phyloP scores from a whole-genome alignment of 2,113 vertebrate species.

The Electrona antarctica region DNA sequence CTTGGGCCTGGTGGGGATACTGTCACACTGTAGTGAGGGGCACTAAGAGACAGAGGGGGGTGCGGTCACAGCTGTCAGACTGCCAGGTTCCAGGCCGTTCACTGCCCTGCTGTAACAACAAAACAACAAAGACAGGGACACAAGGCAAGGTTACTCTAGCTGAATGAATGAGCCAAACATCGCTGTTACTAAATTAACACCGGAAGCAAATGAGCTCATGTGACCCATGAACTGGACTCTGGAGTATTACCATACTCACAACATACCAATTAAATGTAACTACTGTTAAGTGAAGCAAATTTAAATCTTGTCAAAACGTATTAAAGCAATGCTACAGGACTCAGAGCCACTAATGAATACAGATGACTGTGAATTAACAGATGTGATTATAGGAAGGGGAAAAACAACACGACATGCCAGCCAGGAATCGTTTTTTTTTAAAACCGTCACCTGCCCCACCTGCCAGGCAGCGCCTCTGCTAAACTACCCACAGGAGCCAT shows the following conservation, averaged over 20 bases:
- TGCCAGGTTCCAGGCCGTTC: conserved; percentile 86
- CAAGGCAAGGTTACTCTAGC: conserved; percentile 3
- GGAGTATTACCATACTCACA: not conserved
- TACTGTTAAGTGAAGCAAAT: not conserved
- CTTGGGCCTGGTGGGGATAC: not conserved
- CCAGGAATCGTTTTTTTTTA: not conserved
- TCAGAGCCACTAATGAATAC: too few species aligned
- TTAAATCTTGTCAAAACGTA: not conserved
- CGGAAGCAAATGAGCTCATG: not conserved
- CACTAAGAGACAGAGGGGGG: conserved; percentile 85
- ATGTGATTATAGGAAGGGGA: too few species aligned
- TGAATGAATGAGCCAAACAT: not conserved
- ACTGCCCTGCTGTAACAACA: conserved; percentile 77
- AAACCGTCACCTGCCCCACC: not conserved
- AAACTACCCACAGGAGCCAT: not conserved
- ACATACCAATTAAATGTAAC: not conserved
- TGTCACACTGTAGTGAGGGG: conserved; percentile 86
- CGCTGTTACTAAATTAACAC: not conserved
- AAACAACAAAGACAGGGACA: not conserved
- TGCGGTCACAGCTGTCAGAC: conserved; percentile 78
- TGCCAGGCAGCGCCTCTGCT: not conserved
- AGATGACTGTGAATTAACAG: too few species aligned
- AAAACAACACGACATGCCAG: not conserved
- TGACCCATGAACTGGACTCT: not conserved
- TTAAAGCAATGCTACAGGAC: too few species aligned